Base-by-base conservation (phyloP, 2,113 vertebrate species). In the Muntiacus reevesi region DNA sequence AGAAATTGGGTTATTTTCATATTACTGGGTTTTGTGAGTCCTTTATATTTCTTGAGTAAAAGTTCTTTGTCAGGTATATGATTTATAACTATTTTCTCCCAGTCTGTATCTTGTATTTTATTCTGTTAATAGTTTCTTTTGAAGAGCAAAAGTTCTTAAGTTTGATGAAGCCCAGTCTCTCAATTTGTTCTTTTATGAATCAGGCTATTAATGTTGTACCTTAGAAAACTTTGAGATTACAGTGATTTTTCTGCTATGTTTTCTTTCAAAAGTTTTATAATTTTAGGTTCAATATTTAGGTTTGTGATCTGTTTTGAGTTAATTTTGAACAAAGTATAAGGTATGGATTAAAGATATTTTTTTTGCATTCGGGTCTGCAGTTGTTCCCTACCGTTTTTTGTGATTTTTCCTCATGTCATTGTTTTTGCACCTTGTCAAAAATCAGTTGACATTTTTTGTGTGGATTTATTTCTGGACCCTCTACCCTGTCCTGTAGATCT, bases 301-400 rank as follows among this genome's bases (percentile, higher is more conserved):
- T 27, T 33, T 43, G 1, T 6, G 6, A 74, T 52, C 21, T 15
- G 9, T 76, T 28, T 57, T 28, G 60, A 21, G 55, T 84, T 93
- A 21, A 50, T 67, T 64, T 59, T 95, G 55, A n/a, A 13, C 86
- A 30, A 33, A 60, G 2, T 19, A 5, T 47, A 45, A 62, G 7
- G 5, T 67, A 12, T 2, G 33, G 47, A 15, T 6, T 21, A 0
- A 25, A 15, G 3, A 1, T 81, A 3, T 0, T 13, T 45, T 7
- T 27, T 27, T 17, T 5, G 33, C 6, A 0, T 6, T 0, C 3
- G 14, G 21, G 1, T 36, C 23, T 55, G 33, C 12, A 2, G 1
- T 19, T 16, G 9, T 16, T 40, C 27, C 71, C 25, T 9, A 0
- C 7, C 11, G 1, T 30, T n/a, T 27, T 2, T 1, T 13, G 7